phyloP scores from a whole-genome alignment of 2,113 vertebrate species.

The Leucosticte australis region DNA sequence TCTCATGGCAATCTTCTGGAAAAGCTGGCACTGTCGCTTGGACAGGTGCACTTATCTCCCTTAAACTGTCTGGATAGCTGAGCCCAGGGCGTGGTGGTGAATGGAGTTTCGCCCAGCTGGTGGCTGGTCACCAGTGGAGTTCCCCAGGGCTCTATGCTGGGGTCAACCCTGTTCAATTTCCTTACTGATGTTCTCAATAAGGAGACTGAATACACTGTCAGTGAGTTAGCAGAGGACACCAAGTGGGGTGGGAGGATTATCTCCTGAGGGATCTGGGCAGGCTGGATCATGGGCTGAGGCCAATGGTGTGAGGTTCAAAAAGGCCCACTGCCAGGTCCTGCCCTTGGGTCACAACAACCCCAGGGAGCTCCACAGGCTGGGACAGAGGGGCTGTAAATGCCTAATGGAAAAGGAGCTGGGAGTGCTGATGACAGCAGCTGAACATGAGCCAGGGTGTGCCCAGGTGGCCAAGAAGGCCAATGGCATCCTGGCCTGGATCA shows the following conservation, averaged over 20 bases:
- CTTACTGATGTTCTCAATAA: neutral
- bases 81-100: neutral
- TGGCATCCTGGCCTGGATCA: neutral
- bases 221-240: neutral
- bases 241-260: fast-evolving
- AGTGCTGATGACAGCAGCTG: neutral
- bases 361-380: neutral
- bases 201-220: neutral
- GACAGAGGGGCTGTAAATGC: neutral
- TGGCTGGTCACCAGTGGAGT: fast-evolving
- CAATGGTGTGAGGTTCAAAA: neutral
- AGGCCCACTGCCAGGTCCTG: fast-evolving
- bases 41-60: fast-evolving
- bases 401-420: neutral
- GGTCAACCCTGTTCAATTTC: neutral
- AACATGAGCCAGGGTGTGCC: neutral
- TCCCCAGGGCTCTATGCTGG: neutral
- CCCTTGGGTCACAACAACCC: neutral
- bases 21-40: fast-evolving
- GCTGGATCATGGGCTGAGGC: neutral
- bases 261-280: neutral
- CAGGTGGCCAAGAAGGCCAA: neutral
- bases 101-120: neutral
- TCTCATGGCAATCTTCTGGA: neutral
- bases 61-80: neutral